Base-by-base conservation (phyloP, 1,140 invertebrate species). In the Heliothis subflexa region DNA sequence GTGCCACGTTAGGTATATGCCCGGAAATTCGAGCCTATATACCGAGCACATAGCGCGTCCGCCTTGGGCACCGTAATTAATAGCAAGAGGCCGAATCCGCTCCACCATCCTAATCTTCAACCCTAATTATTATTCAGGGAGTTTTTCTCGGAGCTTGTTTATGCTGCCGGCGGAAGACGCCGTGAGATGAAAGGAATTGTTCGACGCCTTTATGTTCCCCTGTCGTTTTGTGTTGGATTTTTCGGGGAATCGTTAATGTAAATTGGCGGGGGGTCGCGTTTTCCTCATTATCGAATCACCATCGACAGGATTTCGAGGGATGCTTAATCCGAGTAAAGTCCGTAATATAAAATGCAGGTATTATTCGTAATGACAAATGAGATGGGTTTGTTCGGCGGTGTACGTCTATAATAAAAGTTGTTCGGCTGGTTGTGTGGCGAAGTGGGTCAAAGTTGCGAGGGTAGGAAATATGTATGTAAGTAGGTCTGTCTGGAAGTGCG, bases 41-140 rank as follows among this genome's bases (percentile, higher is more conserved):
- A 83, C 80, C 76, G 70, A 49, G 55, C 57, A 74, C 72, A 74
- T 59, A 61, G 72, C 73, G 59, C 57, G 66, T 57, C 70, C 85
- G 86, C 90, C 90, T 87, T 87, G 79, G 91, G 90, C 88, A 82
- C 83, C 86, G 90, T 92, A 93, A 93, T 93, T 93, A 94, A 93
- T 93, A 90, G 87, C 85, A 89, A 84, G 83, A 89, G 88, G 84
- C 86, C 78, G 68, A 71, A 54, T 52, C 68, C 68, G 68, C 68
- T 71, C 49, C 68, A 14, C 82, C 81, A 59, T 78, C 83, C 86
- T 88, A 86, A 88, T 88, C 86, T 87, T 81, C 81, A 85, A 85
- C 83, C 83, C 85, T 89, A 87, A 89, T 89, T 88, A 89, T 85
- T 87, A 89, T 88, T 88, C 86, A 83, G 79, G 76, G 83, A 80